Percentiles rank a stretch among this genome's conserved stretches.
Conservation (phyloP, 1,140 invertebrate genomes). For the Drosophila baimaii region DNA sequence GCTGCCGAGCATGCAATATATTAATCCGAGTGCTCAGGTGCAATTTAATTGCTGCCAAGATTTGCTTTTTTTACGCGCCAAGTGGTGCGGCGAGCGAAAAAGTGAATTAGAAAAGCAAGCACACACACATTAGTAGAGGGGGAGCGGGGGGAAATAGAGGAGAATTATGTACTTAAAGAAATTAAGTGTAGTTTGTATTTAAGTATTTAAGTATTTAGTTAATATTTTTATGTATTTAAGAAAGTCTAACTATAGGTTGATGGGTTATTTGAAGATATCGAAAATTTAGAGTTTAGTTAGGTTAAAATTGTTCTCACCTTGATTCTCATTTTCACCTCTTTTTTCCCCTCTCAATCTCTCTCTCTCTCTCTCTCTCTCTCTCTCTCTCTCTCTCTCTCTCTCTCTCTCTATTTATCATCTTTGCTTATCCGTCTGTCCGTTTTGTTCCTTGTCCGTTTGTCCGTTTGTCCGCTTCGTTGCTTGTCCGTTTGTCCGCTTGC, state of each 20-base stretch:
- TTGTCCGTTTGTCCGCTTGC: background rate
- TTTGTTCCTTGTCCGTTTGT: too few species aligned
- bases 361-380: too few species aligned
- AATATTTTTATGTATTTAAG: too few species aligned
- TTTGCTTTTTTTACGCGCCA: conserved; percentile 56
- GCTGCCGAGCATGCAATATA: conserved; percentile 46
- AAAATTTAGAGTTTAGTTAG: background rate
- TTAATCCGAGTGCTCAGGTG: conserved; percentile 76
- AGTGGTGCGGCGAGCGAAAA: conserved; percentile 13
- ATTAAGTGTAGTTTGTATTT: background rate
- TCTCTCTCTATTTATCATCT: too few species aligned
- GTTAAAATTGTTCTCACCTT: too few species aligned
- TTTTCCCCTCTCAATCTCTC: too few species aligned
- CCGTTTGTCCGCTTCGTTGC: background rate
- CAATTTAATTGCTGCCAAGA: conserved; percentile 82
- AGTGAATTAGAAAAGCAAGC: conserved; percentile 46
- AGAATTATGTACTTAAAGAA: conserved; percentile 2
- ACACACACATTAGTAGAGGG: background rate
- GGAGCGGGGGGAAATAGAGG: background rate
- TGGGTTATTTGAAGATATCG: too few species aligned
- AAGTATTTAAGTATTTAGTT: too few species aligned
- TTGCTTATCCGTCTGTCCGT: too few species aligned
- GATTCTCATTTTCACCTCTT: too few species aligned
- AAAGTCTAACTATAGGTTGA: too few species aligned
- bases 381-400: too few species aligned